Evolutionary conservation across 2,113 vertebrate genomes (phyloP).

Genomic region (Capra hircus): DNA sequence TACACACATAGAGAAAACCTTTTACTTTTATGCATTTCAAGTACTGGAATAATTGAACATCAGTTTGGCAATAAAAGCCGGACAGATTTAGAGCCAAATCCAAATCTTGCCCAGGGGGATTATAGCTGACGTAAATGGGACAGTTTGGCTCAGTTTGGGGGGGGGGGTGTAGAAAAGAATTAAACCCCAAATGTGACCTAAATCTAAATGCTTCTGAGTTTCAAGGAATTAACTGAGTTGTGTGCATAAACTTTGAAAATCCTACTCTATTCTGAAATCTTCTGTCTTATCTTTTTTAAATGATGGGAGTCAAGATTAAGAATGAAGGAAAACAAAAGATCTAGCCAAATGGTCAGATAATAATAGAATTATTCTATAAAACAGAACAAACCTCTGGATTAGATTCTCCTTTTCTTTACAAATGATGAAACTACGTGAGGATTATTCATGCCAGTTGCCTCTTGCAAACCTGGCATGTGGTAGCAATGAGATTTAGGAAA

Average conservation of each 20-base stretch:
- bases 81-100: constrained; percentile 65
- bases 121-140: constrained; percentile 69
- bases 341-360: neutral
- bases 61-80: constrained; percentile 60
- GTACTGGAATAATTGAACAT: constrained; percentile 71
- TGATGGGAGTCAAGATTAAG: neutral
- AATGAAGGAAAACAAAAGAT: neutral
- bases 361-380: neutral
- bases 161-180: neutral
- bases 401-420: neutral
- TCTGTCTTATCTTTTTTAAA: neutral
- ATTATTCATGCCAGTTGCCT: neutral
- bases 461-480: neutral
- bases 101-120: constrained; percentile 64
- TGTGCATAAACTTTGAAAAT: neutral
- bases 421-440: neutral
- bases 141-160: constrained; percentile 61
- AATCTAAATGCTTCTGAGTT: constrained; percentile 61
- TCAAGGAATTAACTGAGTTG: neutral
- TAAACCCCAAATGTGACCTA: constrained; percentile 67
- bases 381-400: neutral
- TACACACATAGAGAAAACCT: constrained; percentile 49
- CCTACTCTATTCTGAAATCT: neutral
- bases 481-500: neutral
- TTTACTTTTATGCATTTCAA: constrained; percentile 67